A percentile compares a stretch with the other conserved stretches of the same genome.
These are phyloP conservation scores for Scaptomyza montana DNA, from an alignment of 1,140 invertebrate species.

Conservation along the genomic window DNA sequence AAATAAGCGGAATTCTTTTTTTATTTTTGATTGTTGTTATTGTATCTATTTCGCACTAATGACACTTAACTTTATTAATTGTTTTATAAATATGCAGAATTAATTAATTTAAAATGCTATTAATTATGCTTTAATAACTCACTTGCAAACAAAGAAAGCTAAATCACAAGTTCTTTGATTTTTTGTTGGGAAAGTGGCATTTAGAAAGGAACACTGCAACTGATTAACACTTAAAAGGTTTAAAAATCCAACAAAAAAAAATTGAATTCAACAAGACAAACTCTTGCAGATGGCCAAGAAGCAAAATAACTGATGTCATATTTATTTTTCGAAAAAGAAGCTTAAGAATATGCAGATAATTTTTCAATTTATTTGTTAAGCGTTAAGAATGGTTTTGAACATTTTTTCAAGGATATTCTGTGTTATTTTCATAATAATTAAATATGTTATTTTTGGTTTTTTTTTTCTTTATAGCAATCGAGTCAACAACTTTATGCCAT, in stretches of 20 bases:
- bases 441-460: constrained; percentile 1
- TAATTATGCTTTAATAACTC: constrained; percentile 78
- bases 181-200: constrained; percentile 36
- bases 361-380: not conserved
- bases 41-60: constrained; percentile 52
- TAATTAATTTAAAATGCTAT: constrained; percentile 80
- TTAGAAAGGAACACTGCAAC: constrained; percentile 30
- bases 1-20: constrained; percentile 14
- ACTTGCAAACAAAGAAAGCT: constrained; percentile 71
- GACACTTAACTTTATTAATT: constrained; percentile 76
- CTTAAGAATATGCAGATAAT: not conserved
- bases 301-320: constrained; percentile 28
- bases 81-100: constrained; percentile 80
- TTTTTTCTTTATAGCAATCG: not conserved
- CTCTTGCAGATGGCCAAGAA: not conserved
- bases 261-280: constrained; percentile 1
- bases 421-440: constrained; percentile 1
- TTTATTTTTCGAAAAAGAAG: not conserved
- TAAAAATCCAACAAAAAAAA: not conserved
- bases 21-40: constrained; percentile 29
- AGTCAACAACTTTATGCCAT: not conserved
- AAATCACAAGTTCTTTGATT: constrained; percentile 49
- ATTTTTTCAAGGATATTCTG: constrained; percentile 10
- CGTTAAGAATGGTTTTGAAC: not conserved
- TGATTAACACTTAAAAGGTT: constrained; percentile 8